Evolutionary conservation across 2,113 vertebrate species (phyloP), one percentile per base, ranked within the genome.

Genomic region (Zingel zingel): DNA sequence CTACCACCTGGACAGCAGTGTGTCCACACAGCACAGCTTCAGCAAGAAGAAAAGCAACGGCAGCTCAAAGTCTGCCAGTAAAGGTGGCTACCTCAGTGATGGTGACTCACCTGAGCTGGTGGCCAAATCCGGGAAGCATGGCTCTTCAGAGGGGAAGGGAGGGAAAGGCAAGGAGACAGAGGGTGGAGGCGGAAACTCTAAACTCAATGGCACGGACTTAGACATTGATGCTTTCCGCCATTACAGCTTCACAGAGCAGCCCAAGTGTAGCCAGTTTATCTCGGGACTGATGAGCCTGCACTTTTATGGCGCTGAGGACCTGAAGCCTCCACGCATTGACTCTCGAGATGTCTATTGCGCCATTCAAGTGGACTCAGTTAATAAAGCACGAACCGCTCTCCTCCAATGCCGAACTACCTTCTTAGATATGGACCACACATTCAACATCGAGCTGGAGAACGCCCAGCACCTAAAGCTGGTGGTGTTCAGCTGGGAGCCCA

Each of bases 401-500:
- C 97, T 99, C 48, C 98, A 98, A 0, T 99, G 98, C 69, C 95
- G 96, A 81, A 97, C 98, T 0, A 86, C 97, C 0, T 99, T 99
- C 92, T 92, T 99, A 51, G 98, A 97, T 81, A 99, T 99, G 98
- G 98, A 99, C 91, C 98, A 99, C 93, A 99, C 98, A 0, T 99
- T 99, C 90, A 99, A 99, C 93, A 99, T 99, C 70, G 97, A 99
- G 86, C 95, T 99, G 27, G 98, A 99, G 94, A 99, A 99, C 0
- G 98, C 98, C 1, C 98, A 99, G 94, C 97, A 98, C 88, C 95
- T 99, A 89, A 99, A 99, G 89, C 93, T 99, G 57, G 97, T 99
- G 47, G 98, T 99, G 65, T 99, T 99, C 91, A 98, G 98, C 79
- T 99, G 98, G 97, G 98, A 99, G 56, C 96, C 98, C n/a, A 97